Conservation (phyloP, 2,888 invertebrate species). For the Syrphus vitripennis region DNA sequence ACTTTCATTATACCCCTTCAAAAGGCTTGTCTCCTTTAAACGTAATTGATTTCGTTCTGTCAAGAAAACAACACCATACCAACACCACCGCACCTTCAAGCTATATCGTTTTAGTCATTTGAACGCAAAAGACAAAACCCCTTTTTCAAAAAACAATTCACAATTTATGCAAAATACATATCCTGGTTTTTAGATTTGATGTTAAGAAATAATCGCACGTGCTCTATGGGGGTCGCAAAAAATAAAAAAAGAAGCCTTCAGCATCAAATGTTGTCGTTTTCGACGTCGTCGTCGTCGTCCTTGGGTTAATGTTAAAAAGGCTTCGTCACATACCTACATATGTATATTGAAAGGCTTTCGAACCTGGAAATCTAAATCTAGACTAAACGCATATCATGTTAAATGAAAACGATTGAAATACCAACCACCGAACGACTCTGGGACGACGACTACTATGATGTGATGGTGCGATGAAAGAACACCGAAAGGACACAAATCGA, state of each 20-base stretch:
- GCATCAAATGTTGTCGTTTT: slow-evolving; percentile 32
- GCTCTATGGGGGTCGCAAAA: slow-evolving; percentile 59
- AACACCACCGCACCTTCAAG: background rate
- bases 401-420: slow-evolving; percentile 47
- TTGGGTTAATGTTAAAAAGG: background rate
- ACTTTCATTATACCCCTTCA: slow-evolving; percentile 54
- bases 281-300: background rate
- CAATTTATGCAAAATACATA: slow-evolving; percentile 66
- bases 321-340: background rate
- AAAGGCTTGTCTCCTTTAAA: background rate
- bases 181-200: slow-evolving; percentile 55
- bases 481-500: slow-evolving; percentile 53
- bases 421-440: slow-evolving; percentile 25
- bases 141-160: slow-evolving; percentile 50
- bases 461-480: slow-evolving; percentile 19
- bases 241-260: slow-evolving; percentile 26
- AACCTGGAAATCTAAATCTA: background rate
- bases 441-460: background rate
- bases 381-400: slow-evolving; percentile 28
- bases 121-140: slow-evolving; percentile 3
- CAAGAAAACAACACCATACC: slow-evolving; percentile 31
- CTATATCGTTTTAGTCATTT: slow-evolving; percentile 27
- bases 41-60: slow-evolving; percentile 64
- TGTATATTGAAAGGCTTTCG: background rate
- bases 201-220: slow-evolving; percentile 62